These are phyloP conservation scores for Diarsia dahlii DNA, from an alignment of 2,888 invertebrate genomes.

Conservation along the genomic window DNA sequence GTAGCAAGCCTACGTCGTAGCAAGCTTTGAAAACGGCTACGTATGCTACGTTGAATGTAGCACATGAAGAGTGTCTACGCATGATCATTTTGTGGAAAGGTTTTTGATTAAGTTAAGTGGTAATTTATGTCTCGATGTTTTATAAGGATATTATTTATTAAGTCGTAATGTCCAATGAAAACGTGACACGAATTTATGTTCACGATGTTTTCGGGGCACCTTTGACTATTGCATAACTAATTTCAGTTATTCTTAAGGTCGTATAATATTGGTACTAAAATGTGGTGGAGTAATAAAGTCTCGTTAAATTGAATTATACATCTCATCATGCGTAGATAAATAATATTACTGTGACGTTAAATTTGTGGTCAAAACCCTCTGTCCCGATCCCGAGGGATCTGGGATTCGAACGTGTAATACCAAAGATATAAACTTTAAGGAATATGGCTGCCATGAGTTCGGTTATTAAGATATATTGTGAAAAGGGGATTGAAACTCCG, in stretches of 20 bases:
- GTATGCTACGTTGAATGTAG: conserved; percentile 37
- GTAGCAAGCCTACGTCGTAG: conserved; percentile 37
- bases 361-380: conserved; percentile 32
- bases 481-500: not conserved
- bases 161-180: conserved; percentile 32
- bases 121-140: conserved; percentile 1
- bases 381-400: not conserved
- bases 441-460: not conserved
- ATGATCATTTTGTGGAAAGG: not conserved
- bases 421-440: conserved; percentile 1
- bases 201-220: conserved; percentile 33
- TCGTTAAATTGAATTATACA: conserved; percentile 39
- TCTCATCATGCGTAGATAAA: conserved; percentile 27
- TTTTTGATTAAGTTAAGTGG: conserved; percentile 19
- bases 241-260: conserved; percentile 21
- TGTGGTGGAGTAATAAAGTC: conserved; percentile 30
- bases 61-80: conserved; percentile 5
- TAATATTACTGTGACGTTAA: conserved; percentile 21
- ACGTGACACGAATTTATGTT: conserved; percentile 29
- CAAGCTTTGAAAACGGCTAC: conserved; percentile 36
- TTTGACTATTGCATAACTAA: conserved; percentile 30
- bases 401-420: conserved; percentile 19
- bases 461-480: not conserved
- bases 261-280: conserved; percentile 50
- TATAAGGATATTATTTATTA: conserved; percentile 23